These are phyloP conservation scores for Alloplasta piceator DNA, from an alignment of 2,888 invertebrate species.

Conservation along the genomic window DNA sequence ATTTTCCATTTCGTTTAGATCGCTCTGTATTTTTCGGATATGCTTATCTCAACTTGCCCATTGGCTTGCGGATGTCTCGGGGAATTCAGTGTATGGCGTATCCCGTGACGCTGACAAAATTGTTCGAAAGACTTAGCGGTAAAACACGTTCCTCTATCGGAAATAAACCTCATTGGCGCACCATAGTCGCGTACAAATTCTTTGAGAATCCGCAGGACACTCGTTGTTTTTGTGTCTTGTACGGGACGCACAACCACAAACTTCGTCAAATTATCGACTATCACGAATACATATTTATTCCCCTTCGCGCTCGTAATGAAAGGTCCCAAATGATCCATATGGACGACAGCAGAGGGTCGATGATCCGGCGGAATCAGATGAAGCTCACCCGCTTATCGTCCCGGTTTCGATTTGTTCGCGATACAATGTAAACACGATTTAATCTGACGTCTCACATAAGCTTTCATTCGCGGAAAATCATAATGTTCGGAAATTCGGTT, in stretches of 20 bases:
- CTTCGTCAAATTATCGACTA: constrained; percentile 58
- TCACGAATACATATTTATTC: no score
- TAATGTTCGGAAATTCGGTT: background rate
- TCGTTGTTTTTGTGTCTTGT: background rate
- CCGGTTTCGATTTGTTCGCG: constrained; percentile 19
- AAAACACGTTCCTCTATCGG: constrained; percentile 63
- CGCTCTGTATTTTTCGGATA: no score
- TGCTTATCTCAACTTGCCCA: constrained; percentile 57
- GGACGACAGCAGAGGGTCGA: constrained; percentile 58
- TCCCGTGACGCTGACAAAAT: constrained; percentile 41
- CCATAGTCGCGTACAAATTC: constrained; percentile 57
- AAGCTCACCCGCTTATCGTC: constrained; percentile 59
- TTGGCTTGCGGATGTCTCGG: constrained; percentile 63
- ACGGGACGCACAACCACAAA: constrained; percentile 9
- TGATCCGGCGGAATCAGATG: constrained; percentile 63
- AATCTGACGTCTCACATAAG: constrained; percentile 25
- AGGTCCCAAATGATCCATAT: constrained; percentile 65
- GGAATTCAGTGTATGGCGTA: constrained; percentile 57
- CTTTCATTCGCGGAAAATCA: constrained; percentile 9
- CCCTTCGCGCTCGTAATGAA: constrained; percentile 45
- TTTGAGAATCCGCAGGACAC: constrained; percentile 29
- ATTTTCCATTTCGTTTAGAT: no score
- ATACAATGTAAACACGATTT: constrained; percentile 62
- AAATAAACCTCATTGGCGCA: constrained; percentile 55
- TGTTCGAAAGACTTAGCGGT: constrained; percentile 30